Conservation (phyloP, 2,797 vertebrate species). For the Diplodus puntazzo region DNA sequence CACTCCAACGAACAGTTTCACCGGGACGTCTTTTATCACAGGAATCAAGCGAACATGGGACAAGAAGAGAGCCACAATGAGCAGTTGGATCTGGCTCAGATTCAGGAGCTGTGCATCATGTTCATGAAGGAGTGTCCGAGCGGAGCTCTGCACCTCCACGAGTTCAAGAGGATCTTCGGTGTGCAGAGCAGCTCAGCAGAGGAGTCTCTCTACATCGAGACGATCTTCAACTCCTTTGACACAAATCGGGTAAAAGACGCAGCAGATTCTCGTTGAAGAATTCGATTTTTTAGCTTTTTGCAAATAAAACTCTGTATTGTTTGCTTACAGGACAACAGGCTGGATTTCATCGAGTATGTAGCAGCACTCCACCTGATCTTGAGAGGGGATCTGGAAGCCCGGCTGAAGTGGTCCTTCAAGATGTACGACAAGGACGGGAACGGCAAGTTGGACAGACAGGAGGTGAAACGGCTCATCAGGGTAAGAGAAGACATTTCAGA, state of each 20-base stretch:
- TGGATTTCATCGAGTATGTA: conserved; percentile 83
- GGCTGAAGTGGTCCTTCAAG: conserved; percentile 86
- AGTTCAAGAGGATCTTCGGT: conserved; percentile 82
- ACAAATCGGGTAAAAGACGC: conserved; percentile 63
- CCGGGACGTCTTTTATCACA: neutral
- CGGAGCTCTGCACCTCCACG: conserved; percentile 74
- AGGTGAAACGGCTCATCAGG: conserved; percentile 75
- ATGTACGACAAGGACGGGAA: conserved; percentile 85
- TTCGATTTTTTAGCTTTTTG: neutral
- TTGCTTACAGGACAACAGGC: conserved; percentile 75
- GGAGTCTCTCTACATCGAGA: conserved; percentile 77
- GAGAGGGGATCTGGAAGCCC: conserved; percentile 81
- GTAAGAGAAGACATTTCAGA: conserved; percentile 48
- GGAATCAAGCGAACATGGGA: conserved; percentile 46
- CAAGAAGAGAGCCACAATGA: conserved; percentile 57
- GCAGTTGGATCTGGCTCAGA: conserved; percentile 67
- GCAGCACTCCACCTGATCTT: conserved; percentile 80
- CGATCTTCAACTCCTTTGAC: conserved; percentile 77
- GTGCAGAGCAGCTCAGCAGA: conserved; percentile 65
- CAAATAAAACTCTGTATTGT: neutral
- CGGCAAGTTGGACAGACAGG: conserved; percentile 77
- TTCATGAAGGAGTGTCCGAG: conserved; percentile 83
- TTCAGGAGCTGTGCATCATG: conserved; percentile 78
- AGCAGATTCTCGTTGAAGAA: neutral
- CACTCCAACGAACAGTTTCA: neutral